Base-by-base conservation (phyloP, 2,888 invertebrate species). In the Cyrtodaria siliqua region DNA sequence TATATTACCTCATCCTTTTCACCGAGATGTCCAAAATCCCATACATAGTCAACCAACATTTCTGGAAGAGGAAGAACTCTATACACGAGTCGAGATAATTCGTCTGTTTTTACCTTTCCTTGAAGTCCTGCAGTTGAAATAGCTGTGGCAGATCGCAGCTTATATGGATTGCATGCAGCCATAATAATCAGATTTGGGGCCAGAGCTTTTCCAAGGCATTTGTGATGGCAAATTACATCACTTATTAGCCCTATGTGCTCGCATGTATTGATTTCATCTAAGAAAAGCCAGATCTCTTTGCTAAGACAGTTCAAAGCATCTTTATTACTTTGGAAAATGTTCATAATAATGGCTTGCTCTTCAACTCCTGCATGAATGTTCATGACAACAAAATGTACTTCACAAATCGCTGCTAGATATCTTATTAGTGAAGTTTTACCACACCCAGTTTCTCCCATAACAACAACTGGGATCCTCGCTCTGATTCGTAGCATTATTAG, bases 391-490 rank as follows among this genome's bases (percentile, higher is more conserved):
- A 87, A 82, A 0, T 75, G 29, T 1, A 84, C 73, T 40, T 70
- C 84, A 68, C 80, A 83, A 12, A 85, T 70, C n/a, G 42, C 42
- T 1, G 87, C 81, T 2, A 87, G 75, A 55, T 81, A 87, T 24
- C 79, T 59, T 9, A 88, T 81, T 0, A 88, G 73, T 1, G 86
- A 86, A 4, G 88, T 88, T 71, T 88, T 88, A 6, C 88, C 88
- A 81, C 88, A 88, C 2, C 88, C 88, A 2, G 88, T 88, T 70
- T 88, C 88, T 9, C 88, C 87, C 87, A 88, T 88, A 1, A 88
- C 78, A 16, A 88, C 57, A 2, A 88, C 82, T 40, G 88, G 88
- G 3, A 87, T 72, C 29, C 67, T 53, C 14, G 84, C 79, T 61
- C 79, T 82, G 1, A 86, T 59, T 27, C 87, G 62, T 16, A 87